Conservation (phyloP, 2,888 invertebrate species). For the Philopedon plagiatum region DNA sequence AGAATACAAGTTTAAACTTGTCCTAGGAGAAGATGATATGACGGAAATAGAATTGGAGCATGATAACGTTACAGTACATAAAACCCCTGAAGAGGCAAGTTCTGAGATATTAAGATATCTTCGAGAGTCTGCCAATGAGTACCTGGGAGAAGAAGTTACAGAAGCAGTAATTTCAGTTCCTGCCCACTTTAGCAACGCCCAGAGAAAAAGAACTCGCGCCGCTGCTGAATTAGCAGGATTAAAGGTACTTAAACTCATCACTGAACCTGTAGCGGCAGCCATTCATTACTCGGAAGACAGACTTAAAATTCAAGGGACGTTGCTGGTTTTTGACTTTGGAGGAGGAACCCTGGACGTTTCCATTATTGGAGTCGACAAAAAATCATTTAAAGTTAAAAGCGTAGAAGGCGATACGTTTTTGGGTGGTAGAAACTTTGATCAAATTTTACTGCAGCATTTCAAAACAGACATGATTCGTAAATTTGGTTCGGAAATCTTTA, state of each 20-base stretch:
- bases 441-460: conserved; percentile 46
- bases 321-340: conserved; percentile 56
- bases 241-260: conserved; percentile 51
- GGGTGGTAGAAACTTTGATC: conserved; percentile 51
- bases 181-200: conserved; percentile 50
- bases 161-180: conserved; percentile 53
- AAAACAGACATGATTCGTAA: not conserved
- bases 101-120: conserved; percentile 50
- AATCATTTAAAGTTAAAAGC: conserved; percentile 44
- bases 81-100: conserved; percentile 51
- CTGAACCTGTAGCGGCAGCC: conserved; percentile 56
- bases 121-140: conserved; percentile 34
- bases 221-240: conserved; percentile 52
- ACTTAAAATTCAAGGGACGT: conserved; percentile 27
- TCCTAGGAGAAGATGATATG: conserved; percentile 26
- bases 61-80: not conserved
- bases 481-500: conserved; percentile 1
- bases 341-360: conserved; percentile 59
- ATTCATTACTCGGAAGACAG: conserved; percentile 52
- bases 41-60: conserved; percentile 25
- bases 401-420: conserved; percentile 50
- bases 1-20: conserved; percentile 29
- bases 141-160: conserved; percentile 33
- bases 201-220: conserved; percentile 49
- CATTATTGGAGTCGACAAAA: conserved; percentile 48